phyloP scores from a whole-genome alignment of 2,888 invertebrate species.

The Oeneis ivallda region DNA sequence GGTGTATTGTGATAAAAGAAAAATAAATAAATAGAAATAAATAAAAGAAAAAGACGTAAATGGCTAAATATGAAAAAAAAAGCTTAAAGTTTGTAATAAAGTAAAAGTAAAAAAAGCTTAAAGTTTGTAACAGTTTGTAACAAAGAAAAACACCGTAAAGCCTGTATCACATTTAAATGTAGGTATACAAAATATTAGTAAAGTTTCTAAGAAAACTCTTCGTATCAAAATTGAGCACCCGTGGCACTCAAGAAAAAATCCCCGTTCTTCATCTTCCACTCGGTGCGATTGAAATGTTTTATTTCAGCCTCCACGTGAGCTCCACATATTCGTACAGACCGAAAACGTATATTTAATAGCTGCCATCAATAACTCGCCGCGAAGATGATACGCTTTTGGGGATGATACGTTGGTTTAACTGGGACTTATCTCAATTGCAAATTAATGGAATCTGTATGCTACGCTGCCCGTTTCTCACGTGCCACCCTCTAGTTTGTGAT shows the following conservation, averaged over 20 bases:
- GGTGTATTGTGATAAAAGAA: no score
- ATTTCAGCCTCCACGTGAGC: conserved; percentile 65
- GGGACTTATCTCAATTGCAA: conserved; percentile 77
- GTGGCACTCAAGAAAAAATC: conserved; percentile 53
- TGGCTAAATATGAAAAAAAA: background rate
- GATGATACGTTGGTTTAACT: conserved; percentile 64
- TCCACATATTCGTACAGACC: conserved; percentile 51
- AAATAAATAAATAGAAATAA: no score
- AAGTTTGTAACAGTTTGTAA: background rate
- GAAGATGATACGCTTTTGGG: conserved; percentile 73
- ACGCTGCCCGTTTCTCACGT: conserved; percentile 55
- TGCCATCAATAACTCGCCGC: conserved; percentile 78
- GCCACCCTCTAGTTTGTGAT: conserved; percentile 60
- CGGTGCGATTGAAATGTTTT: conserved; percentile 75
- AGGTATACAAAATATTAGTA: conserved; percentile 43
- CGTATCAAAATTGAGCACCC: conserved; percentile 37
- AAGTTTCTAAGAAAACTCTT: conserved; percentile 49
- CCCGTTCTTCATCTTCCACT: conserved; percentile 73
- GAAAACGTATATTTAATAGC: conserved; percentile 80
- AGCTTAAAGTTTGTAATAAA: background rate
- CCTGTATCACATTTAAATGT: background rate
- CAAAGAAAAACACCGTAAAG: background rate
- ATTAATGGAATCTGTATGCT: conserved; percentile 75
- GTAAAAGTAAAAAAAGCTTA: no score
- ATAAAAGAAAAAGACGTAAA: background rate